Percentiles rank a stretch among this genome's conserved stretches.
phyloP scores from a whole-genome alignment of 2,113 vertebrate species.

The Esox niger region DNA sequence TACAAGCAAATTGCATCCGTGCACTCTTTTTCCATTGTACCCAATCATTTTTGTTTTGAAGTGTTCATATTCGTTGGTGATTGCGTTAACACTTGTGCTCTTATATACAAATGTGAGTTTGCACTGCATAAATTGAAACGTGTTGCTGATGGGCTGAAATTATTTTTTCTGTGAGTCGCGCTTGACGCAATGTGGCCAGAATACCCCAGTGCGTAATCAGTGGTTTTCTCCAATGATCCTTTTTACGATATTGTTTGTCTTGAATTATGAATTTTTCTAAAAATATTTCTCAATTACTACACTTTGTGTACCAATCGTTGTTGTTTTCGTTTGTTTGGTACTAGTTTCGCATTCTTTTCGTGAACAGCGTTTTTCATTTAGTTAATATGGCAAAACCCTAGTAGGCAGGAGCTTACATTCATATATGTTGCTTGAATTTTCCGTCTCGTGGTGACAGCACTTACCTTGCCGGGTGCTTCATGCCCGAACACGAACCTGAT shows the following conservation, averaged over 20 bases:
- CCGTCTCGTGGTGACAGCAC: constrained; percentile 47
- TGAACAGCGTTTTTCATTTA: neutral
- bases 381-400: neutral
- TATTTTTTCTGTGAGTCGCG: neutral
- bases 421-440: constrained; percentile 20
- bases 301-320: no score
- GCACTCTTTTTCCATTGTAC: no score
- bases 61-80: neutral
- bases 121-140: neutral
- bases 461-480: constrained; percentile 52
- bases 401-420: constrained; percentile 1
- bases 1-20: neutral
- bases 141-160: neutral
- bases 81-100: no score
- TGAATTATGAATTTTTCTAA: no score
- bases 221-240: no score
- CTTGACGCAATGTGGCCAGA: neutral
- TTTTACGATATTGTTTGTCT: no score
- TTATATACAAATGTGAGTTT: neutral
- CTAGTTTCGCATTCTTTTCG: no score
- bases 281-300: no score
- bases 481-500: constrained; percentile 69
- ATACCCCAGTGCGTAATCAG: neutral
- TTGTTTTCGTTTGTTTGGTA: no score
- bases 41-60: neutral